These are phyloP conservation scores for Eremobia ochroleuca DNA, from an alignment of 2,888 invertebrate genomes.

Conservation along the genomic window DNA sequence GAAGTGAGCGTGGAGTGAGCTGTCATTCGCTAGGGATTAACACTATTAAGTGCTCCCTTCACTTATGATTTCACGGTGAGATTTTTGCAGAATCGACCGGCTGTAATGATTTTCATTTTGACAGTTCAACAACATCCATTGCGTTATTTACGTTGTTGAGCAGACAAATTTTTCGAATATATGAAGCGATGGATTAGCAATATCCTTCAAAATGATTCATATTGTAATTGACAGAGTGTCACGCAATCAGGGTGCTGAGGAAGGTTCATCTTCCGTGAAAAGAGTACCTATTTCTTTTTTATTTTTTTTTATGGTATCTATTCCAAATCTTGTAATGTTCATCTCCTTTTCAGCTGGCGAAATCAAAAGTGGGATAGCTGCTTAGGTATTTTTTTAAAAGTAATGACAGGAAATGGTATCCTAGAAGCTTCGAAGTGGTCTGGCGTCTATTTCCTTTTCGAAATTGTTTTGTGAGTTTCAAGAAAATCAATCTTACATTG, in stretches of 20 bases:
- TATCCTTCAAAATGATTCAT: too few relatives aligned
- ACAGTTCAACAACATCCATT: neutral
- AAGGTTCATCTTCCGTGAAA: neutral
- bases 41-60: too few relatives aligned
- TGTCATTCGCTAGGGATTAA: too few relatives aligned
- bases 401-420: slow-evolving; percentile 38
- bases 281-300: neutral
- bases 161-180: neutral
- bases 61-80: too few relatives aligned
- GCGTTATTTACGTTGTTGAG: neutral
- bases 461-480: slow-evolving; percentile 13
- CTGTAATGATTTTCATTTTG: neutral
- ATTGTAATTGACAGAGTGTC: too few relatives aligned
- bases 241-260: neutral
- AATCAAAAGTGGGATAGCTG: neutral
- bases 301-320: neutral
- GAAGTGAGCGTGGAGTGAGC: too few relatives aligned
- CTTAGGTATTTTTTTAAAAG: slow-evolving; percentile 5
- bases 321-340: neutral
- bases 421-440: slow-evolving; percentile 16
- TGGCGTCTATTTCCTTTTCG: slow-evolving; percentile 38
- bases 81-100: too few relatives aligned
- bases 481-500: slow-evolving; percentile 33
- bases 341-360: neutral
- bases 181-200: neutral